phyloP scores from a whole-genome alignment of 2,797 vertebrate species.

The Gadopsis bispinosus region DNA sequence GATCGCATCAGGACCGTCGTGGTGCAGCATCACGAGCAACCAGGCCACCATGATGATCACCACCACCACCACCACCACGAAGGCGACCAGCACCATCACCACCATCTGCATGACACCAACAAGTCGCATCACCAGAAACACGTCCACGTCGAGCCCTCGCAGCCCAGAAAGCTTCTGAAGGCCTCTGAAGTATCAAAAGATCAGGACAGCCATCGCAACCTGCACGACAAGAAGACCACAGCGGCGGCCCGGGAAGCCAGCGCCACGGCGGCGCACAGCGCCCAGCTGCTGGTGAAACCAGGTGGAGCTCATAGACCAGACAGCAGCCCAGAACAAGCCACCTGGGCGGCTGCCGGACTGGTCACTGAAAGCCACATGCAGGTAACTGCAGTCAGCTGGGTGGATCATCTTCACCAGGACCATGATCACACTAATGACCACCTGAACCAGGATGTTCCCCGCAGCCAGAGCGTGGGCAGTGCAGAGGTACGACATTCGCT shows the following conservation, averaged over 20 bases:
- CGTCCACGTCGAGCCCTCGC: background rate
- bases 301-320: background rate
- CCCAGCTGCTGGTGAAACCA: slow-evolving; percentile 28
- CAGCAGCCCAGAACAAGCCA: background rate
- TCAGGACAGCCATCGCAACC: slow-evolving; percentile 48
- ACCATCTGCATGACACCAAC: background rate
- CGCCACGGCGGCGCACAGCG: slow-evolving; percentile 40
- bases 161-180: slow-evolving; percentile 44
- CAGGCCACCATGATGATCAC: slow-evolving; percentile 26
- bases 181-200: slow-evolving; percentile 21
- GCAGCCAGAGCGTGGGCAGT: slow-evolving; percentile 23
- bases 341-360: background rate
- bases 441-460: background rate
- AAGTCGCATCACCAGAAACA: slow-evolving; percentile 56
- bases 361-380: slow-evolving; percentile 28
- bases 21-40: slow-evolving; percentile 75
- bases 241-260: slow-evolving; percentile 10
- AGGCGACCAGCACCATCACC: slow-evolving; percentile 3
- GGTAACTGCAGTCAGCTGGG: background rate
- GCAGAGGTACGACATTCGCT: slow-evolving; percentile 62
- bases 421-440: slow-evolving; percentile 14
- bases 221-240: slow-evolving; percentile 53
- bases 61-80: slow-evolving; percentile 22
- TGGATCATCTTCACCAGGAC: background rate
- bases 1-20: slow-evolving; percentile 85